Evolutionary conservation across 2,888 invertebrate species (phyloP), one percentile per base, ranked within the genome.

Genomic region (Syrista parreyssii): DNA sequence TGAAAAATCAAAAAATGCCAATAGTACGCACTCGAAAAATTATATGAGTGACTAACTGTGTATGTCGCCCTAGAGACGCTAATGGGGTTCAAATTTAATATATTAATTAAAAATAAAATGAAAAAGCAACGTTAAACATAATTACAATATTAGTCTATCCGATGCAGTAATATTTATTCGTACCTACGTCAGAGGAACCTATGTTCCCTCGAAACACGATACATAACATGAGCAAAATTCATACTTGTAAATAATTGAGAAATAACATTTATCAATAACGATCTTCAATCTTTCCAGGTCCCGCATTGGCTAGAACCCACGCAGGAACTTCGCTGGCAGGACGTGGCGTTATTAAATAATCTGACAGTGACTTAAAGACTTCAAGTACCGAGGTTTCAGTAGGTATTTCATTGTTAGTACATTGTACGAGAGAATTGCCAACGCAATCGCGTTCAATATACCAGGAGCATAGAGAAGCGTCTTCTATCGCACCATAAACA

Each of bases 1-100:
- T 75, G 80, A 81, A 85, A 86, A 85, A 86, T 86, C 84, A 84
- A 82, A 82, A 82, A 84, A 85, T 83, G 82, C 81, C 81, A 79
- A 82, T 79, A 84, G 3, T 36, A 12, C 12, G 12, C 12, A 36
- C 36, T 36, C 12, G 4, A 36, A 36, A 35, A 35, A 35, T 35
- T 11, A 35, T 11, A 11, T 35, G 35, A 35, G 11, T 11, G 2
- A 11, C 35, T 12, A 12, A 35, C 11, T 35, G 4, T 1, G 12
- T 36, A 12, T 36, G 12, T 36, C 36, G 12, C 4, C 12, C 12
- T 12, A 12, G 12, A 12, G 36, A 12, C 12, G 12, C 12, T 4
- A 36, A 12, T 12, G 36, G 12, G 12, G 36, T 36, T 12, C 12
- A 4, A 12, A 12, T 12, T 36, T 36, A 12, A 36, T 36, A 23